These are phyloP conservation scores for Pedionomus torquatus DNA, from an alignment of 2,113 vertebrate genomes.

Conservation along the genomic window DNA sequence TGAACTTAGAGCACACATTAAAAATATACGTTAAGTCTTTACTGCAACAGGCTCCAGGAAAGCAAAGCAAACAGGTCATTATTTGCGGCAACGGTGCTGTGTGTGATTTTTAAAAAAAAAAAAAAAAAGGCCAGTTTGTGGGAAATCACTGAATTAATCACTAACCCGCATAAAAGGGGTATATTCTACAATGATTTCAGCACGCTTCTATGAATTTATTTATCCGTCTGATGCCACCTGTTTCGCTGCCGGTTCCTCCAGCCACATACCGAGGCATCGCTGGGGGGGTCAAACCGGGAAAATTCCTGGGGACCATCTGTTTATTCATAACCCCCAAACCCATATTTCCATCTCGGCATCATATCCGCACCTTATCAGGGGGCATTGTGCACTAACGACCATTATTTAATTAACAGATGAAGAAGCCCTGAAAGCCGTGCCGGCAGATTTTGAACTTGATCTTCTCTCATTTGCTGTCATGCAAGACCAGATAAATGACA, in stretches of 20 bases:
- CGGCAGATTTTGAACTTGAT: constrained; percentile 86
- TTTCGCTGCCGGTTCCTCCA: constrained; percentile 45
- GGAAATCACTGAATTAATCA: constrained; percentile 65
- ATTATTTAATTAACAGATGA: constrained; percentile 85
- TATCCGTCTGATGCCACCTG: constrained; percentile 73
- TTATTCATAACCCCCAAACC: constrained; percentile 60
- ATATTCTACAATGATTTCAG: constrained; percentile 67
- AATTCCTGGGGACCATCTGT: constrained; percentile 69
- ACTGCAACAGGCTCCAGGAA: background rate
- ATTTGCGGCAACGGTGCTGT: background rate
- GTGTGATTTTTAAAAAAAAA: constrained; percentile 25
- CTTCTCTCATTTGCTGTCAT: constrained; percentile 87
- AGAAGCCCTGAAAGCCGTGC: constrained; percentile 76
- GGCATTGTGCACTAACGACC: constrained; percentile 73
- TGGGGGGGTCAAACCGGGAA: constrained; percentile 27
- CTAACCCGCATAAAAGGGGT: constrained; percentile 45
- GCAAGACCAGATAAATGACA: constrained; percentile 96
- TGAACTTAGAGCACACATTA: background rate
- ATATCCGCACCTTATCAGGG: constrained; percentile 20
- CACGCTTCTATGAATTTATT: constrained; percentile 68
- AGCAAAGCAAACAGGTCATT: constrained; percentile 12
- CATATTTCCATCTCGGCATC: constrained; percentile 51
- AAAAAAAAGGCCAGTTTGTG: constrained; percentile 22
- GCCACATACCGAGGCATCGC: constrained; percentile 50
- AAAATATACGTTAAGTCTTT: background rate